Conservation (phyloP, 2,113 vertebrate genomes). For the Cebus imitator region DNA sequence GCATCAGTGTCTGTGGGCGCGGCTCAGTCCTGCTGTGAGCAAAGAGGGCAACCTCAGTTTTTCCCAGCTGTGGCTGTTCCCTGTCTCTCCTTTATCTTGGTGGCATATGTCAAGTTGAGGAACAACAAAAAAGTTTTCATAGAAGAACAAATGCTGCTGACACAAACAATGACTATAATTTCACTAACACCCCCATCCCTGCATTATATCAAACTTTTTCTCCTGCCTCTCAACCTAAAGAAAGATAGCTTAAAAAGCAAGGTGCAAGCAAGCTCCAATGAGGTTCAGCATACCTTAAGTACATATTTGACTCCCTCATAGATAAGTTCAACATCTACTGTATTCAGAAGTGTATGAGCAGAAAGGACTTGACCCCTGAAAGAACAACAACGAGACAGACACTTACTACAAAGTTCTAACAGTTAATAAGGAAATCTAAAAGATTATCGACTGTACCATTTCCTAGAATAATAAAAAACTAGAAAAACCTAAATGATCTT, state of each 20-base stretch:
- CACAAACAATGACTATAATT: slow-evolving; percentile 5
- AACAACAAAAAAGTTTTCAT: slow-evolving; percentile 2
- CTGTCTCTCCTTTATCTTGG: background rate
- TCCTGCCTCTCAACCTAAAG: background rate
- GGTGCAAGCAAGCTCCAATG: background rate
- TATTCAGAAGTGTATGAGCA: slow-evolving; percentile 96
- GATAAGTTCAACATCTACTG: slow-evolving; percentile 96
- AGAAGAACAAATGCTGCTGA: slow-evolving; percentile 32
- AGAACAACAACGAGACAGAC: slow-evolving; percentile 54
- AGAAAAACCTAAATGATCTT: slow-evolving; percentile 7
- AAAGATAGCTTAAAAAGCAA: slow-evolving; percentile 11
- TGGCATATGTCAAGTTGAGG: background rate
- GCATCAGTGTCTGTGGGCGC: background rate
- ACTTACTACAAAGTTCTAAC: slow-evolving; percentile 34
- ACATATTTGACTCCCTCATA: slow-evolving; percentile 97
- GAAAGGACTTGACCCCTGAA: slow-evolving; percentile 96
- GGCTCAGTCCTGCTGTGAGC: background rate
- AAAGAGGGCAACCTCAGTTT: background rate
- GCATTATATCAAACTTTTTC: background rate
- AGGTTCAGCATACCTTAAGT: slow-evolving; percentile 86
- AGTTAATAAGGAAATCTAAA: slow-evolving; percentile 29
- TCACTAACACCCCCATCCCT: background rate
- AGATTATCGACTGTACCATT: background rate
- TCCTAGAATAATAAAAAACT: slow-evolving; percentile 26
- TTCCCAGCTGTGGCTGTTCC: background rate